Evolutionary conservation across 1,140 invertebrate species (phyloP).

Genomic region (Papilio machaon): DNA sequence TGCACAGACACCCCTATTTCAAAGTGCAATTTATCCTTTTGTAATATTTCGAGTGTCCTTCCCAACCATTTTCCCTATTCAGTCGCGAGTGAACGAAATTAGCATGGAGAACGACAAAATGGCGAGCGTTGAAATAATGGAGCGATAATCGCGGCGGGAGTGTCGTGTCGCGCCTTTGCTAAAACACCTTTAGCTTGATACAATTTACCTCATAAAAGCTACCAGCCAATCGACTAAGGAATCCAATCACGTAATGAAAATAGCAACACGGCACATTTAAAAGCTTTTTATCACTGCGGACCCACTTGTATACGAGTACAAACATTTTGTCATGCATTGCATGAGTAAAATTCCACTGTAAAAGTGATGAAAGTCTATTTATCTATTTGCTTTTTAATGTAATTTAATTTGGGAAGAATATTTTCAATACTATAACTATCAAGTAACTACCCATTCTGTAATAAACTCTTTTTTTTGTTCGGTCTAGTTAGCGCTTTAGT

Average conservation of each 20-base stretch:
- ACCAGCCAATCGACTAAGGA: neutral
- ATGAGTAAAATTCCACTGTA: too few species aligned
- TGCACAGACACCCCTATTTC: slow-evolving; percentile 31
- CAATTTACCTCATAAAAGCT: slow-evolving; percentile 9
- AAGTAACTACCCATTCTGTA: too few species aligned
- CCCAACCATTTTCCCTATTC: slow-evolving; percentile 36
- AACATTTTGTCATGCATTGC: too few species aligned
- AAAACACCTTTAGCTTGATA: neutral
- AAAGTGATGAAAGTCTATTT: too few species aligned
- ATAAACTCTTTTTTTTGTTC: too few species aligned
- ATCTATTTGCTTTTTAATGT: too few species aligned
- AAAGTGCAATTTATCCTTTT: slow-evolving; percentile 37
- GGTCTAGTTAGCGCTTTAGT: too few species aligned
- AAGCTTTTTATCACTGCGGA: too few species aligned
- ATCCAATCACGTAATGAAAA: slow-evolving; percentile 37
- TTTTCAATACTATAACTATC: too few species aligned
- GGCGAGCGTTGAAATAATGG: slow-evolving; percentile 37
- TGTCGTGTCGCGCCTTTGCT: neutral
- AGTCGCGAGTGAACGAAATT: slow-evolving; percentile 36
- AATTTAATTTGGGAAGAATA: too few species aligned
- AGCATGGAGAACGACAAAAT: slow-evolving; percentile 38
- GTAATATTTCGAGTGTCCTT: slow-evolving; percentile 38
- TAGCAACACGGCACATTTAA: neutral
- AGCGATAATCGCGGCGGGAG: slow-evolving; percentile 20
- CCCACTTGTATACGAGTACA: too few species aligned